Evolutionary conservation across 2,888 invertebrate genomes (phyloP), one percentile per base, ranked within the genome.

Genomic region (Ophioninae sp.): DNA sequence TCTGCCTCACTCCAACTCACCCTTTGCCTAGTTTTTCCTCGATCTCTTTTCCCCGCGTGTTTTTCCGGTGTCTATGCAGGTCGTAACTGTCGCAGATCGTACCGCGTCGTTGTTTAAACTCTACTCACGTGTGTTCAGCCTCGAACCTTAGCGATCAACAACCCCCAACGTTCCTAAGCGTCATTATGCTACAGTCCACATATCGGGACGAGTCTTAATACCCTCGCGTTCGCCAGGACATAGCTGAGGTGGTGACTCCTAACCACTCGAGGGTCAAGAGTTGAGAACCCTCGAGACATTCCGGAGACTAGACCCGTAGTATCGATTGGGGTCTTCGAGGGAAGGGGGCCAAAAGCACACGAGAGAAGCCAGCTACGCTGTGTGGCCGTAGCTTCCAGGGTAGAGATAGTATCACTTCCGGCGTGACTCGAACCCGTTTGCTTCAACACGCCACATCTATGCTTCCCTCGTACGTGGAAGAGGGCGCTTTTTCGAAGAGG

Each of bases 221-320:
- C 30, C 44, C 68, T 56, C 44, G 51, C 56, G n/a, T 71, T 79
- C 22, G 22, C 10, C 30, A 0, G 56, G 30, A 44, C 17, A 23
- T 44, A 64, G 56, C 58, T 13, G 58, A 81, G 81, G 67, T 75
- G 73, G 68, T 69, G 73, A 69, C 64, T 77, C 64, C 17, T 30
- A 30, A 56, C 64, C 69, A 76, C 72, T 81, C 20, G 68, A 75
- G 82, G 84, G 84, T 84, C 84, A 84, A 84, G 79, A 84, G 84
- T 84, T 84, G 84, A 84, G 84, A 84, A 84, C 84, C 84, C 84
- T 84, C 84, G 84, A 84, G 84, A 82, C 84, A 84, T 84, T 84
- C 84, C 79, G 73, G 81, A 84, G 84, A 84, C 83, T 75, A 84
- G 81, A 84, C 81, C 81, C 81, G 79, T 73, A 76, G 79, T 84